Base-by-base conservation (phyloP, 2,888 invertebrate genomes). In the Cerastis leucographa region DNA sequence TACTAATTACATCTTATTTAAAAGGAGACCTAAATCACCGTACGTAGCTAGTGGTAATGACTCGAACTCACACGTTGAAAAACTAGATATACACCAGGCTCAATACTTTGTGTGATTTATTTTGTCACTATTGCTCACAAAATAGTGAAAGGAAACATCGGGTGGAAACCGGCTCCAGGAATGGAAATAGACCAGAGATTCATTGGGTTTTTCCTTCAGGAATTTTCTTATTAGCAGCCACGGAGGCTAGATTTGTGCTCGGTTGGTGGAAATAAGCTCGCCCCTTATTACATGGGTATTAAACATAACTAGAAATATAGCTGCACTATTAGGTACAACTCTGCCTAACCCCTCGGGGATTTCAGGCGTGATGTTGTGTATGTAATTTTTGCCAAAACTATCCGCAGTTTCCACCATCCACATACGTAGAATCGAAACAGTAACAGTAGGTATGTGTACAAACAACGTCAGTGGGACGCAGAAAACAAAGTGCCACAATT, bases 401-500 rank as follows among this genome's bases (percentile, higher is more conserved):
- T 66, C 9, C 14, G 14, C n/a, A 64, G n/a, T 64, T 17, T 42
- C 1, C 8, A 29, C 14, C 1, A 42, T 9, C 29, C 12, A 62
- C 35, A 54, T 42, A 74, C 42, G 49, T 49, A 67, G 51, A 64
- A 56, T 74, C 67, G 25, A 71, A 64, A 78, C 51, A 65, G 70
- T 76, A 62, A 78, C 76, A 77, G 71, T 65, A 73, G n/a, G n/a
- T 35, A 3, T 80, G 71, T 80, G 61, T 84, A 84, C 79, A 69
- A 72, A 79, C 66, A 74, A 82, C 83, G 76, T 83, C 77, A 78
- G 90, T 87, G 84, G 90, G 91, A 92, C 91, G 87, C 85, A 89
- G 87, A 86, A 92, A 94, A 96, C 95, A 95, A 96, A 96, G 91
- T 94, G 95, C 92, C 92, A 94, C 96, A 96, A 96, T 96, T 96